Percentiles rank a stretch among this genome's conserved stretches.
Evolutionary conservation across 2,797 vertebrate genomes (phyloP).

Genomic region (Neosalanx taihuensis): DNA sequence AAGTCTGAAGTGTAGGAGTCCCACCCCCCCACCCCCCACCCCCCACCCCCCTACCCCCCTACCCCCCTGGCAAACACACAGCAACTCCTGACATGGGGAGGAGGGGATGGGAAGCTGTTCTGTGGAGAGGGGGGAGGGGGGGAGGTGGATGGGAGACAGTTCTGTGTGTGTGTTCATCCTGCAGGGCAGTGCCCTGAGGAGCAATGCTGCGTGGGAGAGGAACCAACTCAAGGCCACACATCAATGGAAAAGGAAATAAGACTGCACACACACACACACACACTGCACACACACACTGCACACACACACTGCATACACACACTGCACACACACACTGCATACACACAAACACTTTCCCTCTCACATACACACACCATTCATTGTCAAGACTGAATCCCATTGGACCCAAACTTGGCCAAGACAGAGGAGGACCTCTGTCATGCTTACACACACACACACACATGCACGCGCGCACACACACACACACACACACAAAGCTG

Average conservation of each 20-base stretch:
- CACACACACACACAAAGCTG: too few species aligned
- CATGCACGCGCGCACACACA: too few species aligned
- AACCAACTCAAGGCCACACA: background rate
- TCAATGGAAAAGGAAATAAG: slow-evolving; percentile 3
- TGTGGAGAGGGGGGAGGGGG: background rate
- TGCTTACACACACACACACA: too few species aligned
- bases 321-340: background rate
- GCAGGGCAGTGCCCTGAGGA: background rate
- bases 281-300: background rate
- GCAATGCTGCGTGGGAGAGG: background rate
- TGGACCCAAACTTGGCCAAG: background rate
- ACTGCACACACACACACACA: background rate
- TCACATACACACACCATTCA: background rate
- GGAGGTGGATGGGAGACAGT: background rate
- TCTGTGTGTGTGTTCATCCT: background rate
- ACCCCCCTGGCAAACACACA: too few species aligned
- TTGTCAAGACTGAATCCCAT: background rate
- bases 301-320: background rate
- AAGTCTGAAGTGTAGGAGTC: background rate
- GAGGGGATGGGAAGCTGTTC: background rate
- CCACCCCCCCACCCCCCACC: background rate
- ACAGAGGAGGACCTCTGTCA: background rate
- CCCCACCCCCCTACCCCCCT: too few species aligned
- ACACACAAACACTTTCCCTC: background rate
- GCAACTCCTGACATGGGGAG: background rate